Base-by-base conservation (phyloP, 2,797 vertebrate species). In the Onychomys torridus region DNA sequence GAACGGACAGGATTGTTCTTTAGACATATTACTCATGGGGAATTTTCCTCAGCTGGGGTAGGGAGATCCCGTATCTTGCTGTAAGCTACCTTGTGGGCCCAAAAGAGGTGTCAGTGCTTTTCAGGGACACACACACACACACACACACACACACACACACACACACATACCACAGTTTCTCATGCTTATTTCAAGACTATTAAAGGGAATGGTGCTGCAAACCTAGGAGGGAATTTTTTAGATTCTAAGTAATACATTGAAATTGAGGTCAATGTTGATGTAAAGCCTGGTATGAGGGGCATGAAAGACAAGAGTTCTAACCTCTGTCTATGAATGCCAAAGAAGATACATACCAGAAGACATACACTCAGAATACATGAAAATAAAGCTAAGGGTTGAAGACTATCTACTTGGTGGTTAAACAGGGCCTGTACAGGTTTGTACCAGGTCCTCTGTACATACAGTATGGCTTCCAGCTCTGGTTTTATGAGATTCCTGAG, bases 371-470 rank as follows among this genome's bases (percentile, higher is more conserved):
- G 67, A 69, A 7, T n/a, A 69, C 37, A 59, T 40, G 25, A 55
- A 23, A 55, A 17, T n/a, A 61, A 84, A 65, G 16, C 37, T 43
- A 96, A 90, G 52, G 59, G 86, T 67, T n/a, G 43, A 87, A 61
- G 49, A 63, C 65, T 19, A 83, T 71, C 32, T 25, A 84, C 40
- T 78, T 17, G 21, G 21, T 75, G 82, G 2, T 46, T 27, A 69
- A 89, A 89, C 73, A 77, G 61, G 90, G 76, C 59, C 43, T 10
- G 93, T 52, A 93, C 86, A 91, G 4, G 32, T 81, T 12, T 57
- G 11, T 34, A 81, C 52, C 10, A 55, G 52, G 52, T 57, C 52
- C 32, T 81, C 34, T n/a, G 10, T 55, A 81, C n/a, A 12, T n/a
- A 57, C 13, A 81, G 49, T 55, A 79, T 57, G 52, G 34, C 34